Evolutionary conservation across 2,888 invertebrate genomes (phyloP), one percentile per base, ranked within the genome.

Genomic region (Rotaria macrura): DNA sequence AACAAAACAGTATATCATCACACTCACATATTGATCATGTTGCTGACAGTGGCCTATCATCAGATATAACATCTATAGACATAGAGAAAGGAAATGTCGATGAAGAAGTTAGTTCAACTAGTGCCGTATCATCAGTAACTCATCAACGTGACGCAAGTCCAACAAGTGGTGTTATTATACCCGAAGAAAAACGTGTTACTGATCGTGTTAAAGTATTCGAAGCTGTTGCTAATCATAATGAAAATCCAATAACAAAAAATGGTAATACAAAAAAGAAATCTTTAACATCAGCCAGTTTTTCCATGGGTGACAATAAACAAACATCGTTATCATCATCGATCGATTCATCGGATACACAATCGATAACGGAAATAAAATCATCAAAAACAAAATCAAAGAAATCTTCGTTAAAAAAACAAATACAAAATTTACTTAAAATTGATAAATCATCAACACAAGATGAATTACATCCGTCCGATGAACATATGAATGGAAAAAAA

Each of bases 381-480:
- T 43, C 79, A 0, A 43, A 40, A 79, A n/a, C 38, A 20, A 79
- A 40, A 79, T 43, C 79, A 43, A 79, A 79, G n/a, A 40, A 43
- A n/a, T 14, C 79, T 0, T 79, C 79, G 43, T 43, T 79, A 25
- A 79, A 79, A 43, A 79, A 79, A n/a, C 79, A 79, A 79, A 79
- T 79, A 43, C 79, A 79, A 79, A 40, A 79, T 79, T 40, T 79
- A 40, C 79, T 79, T 43, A 79, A 79, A 79, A 79, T 79, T 43
- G 79, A 79, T 79, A 79, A 79, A 79, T 34, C 79, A n/a, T n/a
- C 79, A n/a, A n/a, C n/a, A 79, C 79, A 43, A 43, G 79, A 79
- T 43, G 79, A 79, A 43, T n/a, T 43, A 25, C 23, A 6, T 17
- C 6, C 34, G 17, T 17, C 38, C 1, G 65, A 65, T 7, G 65